Percentiles rank a stretch among this genome's conserved stretches.
Evolutionary conservation across 2,888 invertebrate species (phyloP).

Genomic region (Drosophila trichaetosa): DNA sequence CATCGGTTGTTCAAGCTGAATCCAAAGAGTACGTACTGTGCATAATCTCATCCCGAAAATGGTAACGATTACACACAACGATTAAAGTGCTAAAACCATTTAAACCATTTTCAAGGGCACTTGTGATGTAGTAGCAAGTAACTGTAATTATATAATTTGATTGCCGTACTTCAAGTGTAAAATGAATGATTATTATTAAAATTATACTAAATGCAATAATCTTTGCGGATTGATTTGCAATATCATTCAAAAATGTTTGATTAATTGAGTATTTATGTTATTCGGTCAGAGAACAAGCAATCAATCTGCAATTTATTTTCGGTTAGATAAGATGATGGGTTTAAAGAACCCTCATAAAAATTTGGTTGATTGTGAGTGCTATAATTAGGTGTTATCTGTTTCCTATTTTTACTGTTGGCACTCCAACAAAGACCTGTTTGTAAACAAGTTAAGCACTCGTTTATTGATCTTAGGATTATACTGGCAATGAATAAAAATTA

Average conservation of each 20-base stretch:
- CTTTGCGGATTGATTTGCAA: not conserved
- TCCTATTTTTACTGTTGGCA: not conserved
- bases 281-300: not conserved
- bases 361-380: not conserved
- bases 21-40: constrained; percentile 57
- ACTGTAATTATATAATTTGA: not conserved
- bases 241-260: not conserved
- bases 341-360: not conserved
- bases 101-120: not conserved
- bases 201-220: not conserved
- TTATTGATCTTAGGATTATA: not conserved
- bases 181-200: not conserved
- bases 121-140: not conserved
- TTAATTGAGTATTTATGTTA: not conserved
- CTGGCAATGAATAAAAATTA: not conserved
- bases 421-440: not conserved
- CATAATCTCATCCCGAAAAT: not conserved
- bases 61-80: not conserved
- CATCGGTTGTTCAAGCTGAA: constrained; percentile 42
- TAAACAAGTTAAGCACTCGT: not conserved
- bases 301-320: not conserved
- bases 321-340: not conserved
- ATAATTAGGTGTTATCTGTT: constrained; percentile 1
- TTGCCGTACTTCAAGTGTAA: not conserved
- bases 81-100: not conserved